Conservation (phyloP, 2,797 vertebrate species). For the Hydrolagus colliei region DNA sequence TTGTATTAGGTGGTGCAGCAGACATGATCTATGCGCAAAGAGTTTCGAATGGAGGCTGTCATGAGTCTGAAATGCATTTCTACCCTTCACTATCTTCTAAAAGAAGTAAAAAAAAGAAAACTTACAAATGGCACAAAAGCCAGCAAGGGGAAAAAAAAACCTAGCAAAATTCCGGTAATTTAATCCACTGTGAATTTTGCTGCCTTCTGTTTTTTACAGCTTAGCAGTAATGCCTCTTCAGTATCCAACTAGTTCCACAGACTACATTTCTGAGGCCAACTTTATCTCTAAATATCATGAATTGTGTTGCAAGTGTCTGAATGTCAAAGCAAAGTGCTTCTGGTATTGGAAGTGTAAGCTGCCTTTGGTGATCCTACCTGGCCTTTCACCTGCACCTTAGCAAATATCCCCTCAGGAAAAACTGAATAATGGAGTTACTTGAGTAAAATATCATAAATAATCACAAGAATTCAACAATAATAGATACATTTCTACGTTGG, state of each 20-base stretch:
- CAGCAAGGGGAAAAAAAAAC: constrained; percentile 6
- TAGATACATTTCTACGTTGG: not conserved
- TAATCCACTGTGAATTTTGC: constrained; percentile 31
- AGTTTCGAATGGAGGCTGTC: constrained; percentile 20
- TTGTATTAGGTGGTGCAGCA: constrained; percentile 23
- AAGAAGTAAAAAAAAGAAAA: constrained; percentile 22
- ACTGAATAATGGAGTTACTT: not conserved
- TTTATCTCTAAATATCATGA: constrained; percentile 4
- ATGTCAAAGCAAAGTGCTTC: constrained; percentile 17
- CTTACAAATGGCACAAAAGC: constrained; percentile 26
- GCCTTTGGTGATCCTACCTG: not conserved
- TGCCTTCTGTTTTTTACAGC: constrained; percentile 25
- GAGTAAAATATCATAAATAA: not conserved
- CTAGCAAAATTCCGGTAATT: constrained; percentile 16
- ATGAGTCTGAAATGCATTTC: constrained; percentile 16
- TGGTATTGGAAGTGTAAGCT: not conserved
- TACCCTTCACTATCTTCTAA: constrained; percentile 20
- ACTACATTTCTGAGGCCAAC: constrained; percentile 26
- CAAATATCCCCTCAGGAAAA: constrained; percentile 20
- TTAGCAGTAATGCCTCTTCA: constrained; percentile 28
- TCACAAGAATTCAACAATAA: not conserved
- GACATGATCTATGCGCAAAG: constrained; percentile 26
- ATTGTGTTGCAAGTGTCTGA: constrained; percentile 26
- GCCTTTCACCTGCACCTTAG: constrained; percentile 20
- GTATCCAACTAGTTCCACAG: constrained; percentile 29